phyloP scores from a whole-genome alignment of 2,888 invertebrate genomes.

The Arge pagana region DNA sequence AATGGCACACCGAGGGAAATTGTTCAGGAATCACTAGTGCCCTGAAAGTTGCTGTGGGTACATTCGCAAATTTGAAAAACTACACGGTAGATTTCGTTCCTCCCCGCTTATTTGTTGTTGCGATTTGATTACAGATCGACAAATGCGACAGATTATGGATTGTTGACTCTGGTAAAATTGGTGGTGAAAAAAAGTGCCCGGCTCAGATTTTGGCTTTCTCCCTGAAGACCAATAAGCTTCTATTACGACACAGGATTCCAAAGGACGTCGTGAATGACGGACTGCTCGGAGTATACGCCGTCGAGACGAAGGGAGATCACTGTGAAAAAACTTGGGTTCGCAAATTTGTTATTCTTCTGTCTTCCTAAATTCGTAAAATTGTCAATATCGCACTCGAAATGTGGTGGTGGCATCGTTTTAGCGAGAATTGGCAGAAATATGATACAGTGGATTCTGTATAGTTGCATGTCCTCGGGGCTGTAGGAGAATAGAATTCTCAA shows the following conservation, averaged over 20 bases:
- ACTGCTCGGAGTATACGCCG: slow-evolving; percentile 40
- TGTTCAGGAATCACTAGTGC: not conserved
- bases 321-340: slow-evolving; percentile 34
- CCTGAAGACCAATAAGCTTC: slow-evolving; percentile 58
- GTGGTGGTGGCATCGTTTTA: too few relatives aligned
- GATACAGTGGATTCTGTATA: too few relatives aligned
- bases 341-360: too few relatives aligned
- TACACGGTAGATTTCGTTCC: not conserved
- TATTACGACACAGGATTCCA: slow-evolving; percentile 40
- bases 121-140: slow-evolving; percentile 68
- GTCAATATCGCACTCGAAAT: too few relatives aligned
- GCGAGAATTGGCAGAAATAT: too few relatives aligned
- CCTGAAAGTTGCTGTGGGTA: not conserved
- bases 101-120: not conserved
- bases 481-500: too few relatives aligned
- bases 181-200: slow-evolving; percentile 64
- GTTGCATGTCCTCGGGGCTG: too few relatives aligned
- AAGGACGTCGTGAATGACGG: slow-evolving; percentile 29
- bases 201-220: slow-evolving; percentile 77
- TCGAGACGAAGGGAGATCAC: slow-evolving; percentile 30
- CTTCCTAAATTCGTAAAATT: too few relatives aligned
- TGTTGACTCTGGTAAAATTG: slow-evolving; percentile 70
- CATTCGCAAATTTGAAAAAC: not conserved
- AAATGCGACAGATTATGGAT: slow-evolving; percentile 73
- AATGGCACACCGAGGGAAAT: slow-evolving; percentile 57